phyloP scores from a whole-genome alignment of 2,113 vertebrate species.

The Pelodiscus sinensis region DNA sequence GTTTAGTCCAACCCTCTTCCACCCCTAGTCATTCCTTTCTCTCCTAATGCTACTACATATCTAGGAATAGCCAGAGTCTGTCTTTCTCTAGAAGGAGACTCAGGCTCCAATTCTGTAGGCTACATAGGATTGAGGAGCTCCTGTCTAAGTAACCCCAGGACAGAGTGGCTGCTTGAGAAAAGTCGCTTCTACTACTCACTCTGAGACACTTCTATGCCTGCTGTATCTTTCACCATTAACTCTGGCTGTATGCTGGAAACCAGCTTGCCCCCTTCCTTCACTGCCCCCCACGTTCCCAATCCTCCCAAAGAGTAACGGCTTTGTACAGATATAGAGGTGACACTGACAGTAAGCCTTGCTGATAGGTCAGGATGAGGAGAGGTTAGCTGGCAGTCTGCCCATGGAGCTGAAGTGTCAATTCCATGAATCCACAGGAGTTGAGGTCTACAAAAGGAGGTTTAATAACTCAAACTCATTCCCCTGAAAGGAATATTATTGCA shows the following conservation, averaged over 20 bases:
- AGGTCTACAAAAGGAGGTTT: not conserved
- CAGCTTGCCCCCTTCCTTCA: too few species aligned
- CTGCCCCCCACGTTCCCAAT: too few species aligned
- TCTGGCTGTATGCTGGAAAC: not conserved
- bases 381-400: not conserved
- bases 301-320: not conserved
- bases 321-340: not conserved
- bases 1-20: not conserved
- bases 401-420: not conserved
- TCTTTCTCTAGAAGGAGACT: not conserved
- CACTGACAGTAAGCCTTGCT: not conserved
- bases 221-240: not conserved
- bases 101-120: not conserved
- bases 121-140: not conserved
- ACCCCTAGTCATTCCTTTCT: not conserved
- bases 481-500: not conserved
- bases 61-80: not conserved
- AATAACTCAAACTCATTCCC: not conserved
- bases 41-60: not conserved
- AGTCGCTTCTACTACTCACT: not conserved
- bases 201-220: not conserved
- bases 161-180: not conserved
- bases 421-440: not conserved
- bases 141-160: not conserved
- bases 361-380: not conserved